Percentiles rank a stretch among this genome's conserved stretches.
phyloP scores from a whole-genome alignment of 2,797 vertebrate genomes.

The Takifugu ocellatus region DNA sequence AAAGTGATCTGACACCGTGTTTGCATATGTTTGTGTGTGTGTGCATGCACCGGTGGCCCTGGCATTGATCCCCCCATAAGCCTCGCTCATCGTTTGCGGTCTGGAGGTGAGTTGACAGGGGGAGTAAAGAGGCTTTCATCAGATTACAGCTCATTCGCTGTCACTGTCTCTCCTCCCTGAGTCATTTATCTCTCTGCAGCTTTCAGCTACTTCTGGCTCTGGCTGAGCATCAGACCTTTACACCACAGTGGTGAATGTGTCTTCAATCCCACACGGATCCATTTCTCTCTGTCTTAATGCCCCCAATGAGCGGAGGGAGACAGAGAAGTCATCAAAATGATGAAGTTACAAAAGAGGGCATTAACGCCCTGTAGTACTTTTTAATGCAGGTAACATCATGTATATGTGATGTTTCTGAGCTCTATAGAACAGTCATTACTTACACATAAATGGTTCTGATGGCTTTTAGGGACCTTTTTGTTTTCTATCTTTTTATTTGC shows the following conservation, averaged over 20 bases:
- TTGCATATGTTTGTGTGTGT: slow-evolving; percentile 13
- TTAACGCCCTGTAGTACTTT: no score
- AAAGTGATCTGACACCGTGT: neutral
- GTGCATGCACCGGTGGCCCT: slow-evolving; percentile 32
- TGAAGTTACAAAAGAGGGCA: no score
- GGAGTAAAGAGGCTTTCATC: slow-evolving; percentile 73
- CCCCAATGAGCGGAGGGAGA: neutral
- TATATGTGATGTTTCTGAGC: no score
- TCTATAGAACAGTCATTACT: no score
- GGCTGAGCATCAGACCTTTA: slow-evolving; percentile 28
- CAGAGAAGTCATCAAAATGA: neutral
- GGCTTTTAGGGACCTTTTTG: no score
- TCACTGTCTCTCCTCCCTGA: slow-evolving; percentile 36
- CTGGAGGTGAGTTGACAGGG: slow-evolving; percentile 63
- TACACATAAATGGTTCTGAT: no score
- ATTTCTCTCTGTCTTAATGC: slow-evolving; percentile 20
- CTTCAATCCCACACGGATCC: slow-evolving; percentile 40
- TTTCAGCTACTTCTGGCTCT: slow-evolving; percentile 40
- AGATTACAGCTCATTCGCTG: slow-evolving; percentile 68
- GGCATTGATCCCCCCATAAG: slow-evolving; percentile 63
- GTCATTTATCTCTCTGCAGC: slow-evolving; percentile 43
- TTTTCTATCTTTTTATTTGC: no score
- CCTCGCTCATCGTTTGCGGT: slow-evolving; percentile 50
- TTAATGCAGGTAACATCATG: neutral
- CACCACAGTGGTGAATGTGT: slow-evolving; percentile 27